These are phyloP conservation scores for Brachyistius frenatus DNA, from an alignment of 2,113 vertebrate species.

Conservation along the genomic window DNA sequence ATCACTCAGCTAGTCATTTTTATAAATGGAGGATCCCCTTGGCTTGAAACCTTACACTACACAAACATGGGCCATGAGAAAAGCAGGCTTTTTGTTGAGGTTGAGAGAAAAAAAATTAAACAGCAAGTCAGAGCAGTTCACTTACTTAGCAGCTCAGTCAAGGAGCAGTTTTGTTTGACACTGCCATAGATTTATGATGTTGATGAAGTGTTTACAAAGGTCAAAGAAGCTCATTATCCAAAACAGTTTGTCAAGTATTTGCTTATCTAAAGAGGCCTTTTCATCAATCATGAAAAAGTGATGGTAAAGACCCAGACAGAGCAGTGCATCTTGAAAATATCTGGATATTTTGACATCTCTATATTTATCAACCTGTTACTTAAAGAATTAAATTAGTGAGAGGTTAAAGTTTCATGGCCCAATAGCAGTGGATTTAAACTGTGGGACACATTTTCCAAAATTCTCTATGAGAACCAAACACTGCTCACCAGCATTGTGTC, in stretches of 20 bases:
- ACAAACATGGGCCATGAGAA: slow-evolving; percentile 90
- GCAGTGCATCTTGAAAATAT: slow-evolving; percentile 24
- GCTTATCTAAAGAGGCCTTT: slow-evolving; percentile 77
- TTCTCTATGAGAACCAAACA: slow-evolving; percentile 46
- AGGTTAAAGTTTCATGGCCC: slow-evolving; percentile 25
- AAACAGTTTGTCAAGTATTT: slow-evolving; percentile 80
- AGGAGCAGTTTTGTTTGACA: slow-evolving; percentile 78
- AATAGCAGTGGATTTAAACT: slow-evolving; percentile 39
- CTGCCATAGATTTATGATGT: slow-evolving; percentile 77
- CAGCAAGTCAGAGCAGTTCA: slow-evolving; percentile 58
- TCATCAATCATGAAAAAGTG: slow-evolving; percentile 68
- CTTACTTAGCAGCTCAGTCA: slow-evolving; percentile 59
- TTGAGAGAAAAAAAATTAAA: slow-evolving; percentile 70
- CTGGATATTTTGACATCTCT: neutral
- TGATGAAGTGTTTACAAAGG: slow-evolving; percentile 78
- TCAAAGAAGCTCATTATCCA: slow-evolving; percentile 77
- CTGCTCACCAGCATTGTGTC: slow-evolving; percentile 8
- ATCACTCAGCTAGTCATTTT: slow-evolving; percentile 87
- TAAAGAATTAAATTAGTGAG: neutral
- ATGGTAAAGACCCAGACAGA: slow-evolving; percentile 35
- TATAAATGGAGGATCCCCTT: slow-evolving; percentile 86
- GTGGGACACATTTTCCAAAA: slow-evolving; percentile 71
- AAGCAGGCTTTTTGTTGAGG: slow-evolving; percentile 88
- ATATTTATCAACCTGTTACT: slow-evolving; percentile 13
- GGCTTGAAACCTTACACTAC: slow-evolving; percentile 90